phyloP scores from a whole-genome alignment of 2,888 invertebrate species.

The Dryobotodes eremita region DNA sequence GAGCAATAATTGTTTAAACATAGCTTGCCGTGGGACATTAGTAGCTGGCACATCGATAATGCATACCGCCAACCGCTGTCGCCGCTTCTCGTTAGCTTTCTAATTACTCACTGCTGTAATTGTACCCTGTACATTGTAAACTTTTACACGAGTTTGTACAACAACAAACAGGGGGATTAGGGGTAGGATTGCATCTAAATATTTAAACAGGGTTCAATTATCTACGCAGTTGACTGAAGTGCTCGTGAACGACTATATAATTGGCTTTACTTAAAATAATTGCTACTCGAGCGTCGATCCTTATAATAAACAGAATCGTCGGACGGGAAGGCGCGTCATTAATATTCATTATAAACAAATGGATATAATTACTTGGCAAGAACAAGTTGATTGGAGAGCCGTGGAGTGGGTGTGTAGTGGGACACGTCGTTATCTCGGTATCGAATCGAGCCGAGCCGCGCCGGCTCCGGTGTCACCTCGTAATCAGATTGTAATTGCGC shows the following conservation, averaged over 20 bases:
- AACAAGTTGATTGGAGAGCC: conserved; percentile 84
- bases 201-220: conserved; percentile 76
- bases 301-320: conserved; percentile 82
- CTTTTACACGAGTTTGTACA: conserved; percentile 68
- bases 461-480: conserved; percentile 76
- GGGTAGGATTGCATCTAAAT: conserved; percentile 71
- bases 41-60: conserved; percentile 84
- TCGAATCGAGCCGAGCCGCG: conserved; percentile 73
- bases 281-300: conserved; percentile 81
- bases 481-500: conserved; percentile 87
- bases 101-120: conserved; percentile 73
- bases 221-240: conserved; percentile 74
- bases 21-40: conserved; percentile 84
- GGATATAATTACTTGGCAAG: conserved; percentile 88
- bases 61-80: conserved; percentile 76
- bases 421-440: conserved; percentile 86
- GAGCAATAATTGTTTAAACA: conserved; percentile 89
- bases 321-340: conserved; percentile 82
- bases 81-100: conserved; percentile 79
- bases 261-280: conserved; percentile 86
- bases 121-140: conserved; percentile 50
- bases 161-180: conserved; percentile 69
- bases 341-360: conserved; percentile 89
- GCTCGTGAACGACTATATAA: conserved; percentile 79
- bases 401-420: conserved; percentile 83